A percentile compares a stretch with the other conserved stretches of the same genome.
Conservation (phyloP, 2,113 vertebrate species). For the Cyanoramphus novaezelandiae region DNA sequence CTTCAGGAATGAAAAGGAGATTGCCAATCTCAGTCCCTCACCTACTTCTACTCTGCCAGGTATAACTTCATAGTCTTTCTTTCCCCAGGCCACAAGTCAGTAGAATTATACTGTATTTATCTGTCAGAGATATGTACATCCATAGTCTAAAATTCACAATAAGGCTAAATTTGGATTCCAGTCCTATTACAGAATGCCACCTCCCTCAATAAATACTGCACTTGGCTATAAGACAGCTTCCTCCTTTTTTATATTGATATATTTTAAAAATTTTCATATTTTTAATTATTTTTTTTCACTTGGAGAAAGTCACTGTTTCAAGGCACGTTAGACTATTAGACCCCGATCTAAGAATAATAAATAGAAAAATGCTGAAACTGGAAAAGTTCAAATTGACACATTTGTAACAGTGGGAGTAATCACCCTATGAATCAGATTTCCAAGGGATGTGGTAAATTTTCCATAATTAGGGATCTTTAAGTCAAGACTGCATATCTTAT, state of each 20-base stretch:
- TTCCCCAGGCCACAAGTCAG: neutral
- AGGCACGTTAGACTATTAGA: neutral
- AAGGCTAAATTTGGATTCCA: neutral
- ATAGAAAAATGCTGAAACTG: neutral
- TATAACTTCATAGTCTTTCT: neutral
- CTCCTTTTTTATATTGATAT: neutral
- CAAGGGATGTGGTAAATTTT: neutral
- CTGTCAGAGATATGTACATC: neutral
- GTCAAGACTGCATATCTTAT: slow-evolving; percentile 2
- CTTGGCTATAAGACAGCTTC: neutral
- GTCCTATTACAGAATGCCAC: neutral
- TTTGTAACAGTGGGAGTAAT: slow-evolving; percentile 6
- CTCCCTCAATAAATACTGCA: neutral
- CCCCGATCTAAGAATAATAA: neutral
- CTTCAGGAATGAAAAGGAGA: neutral
- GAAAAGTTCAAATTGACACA: neutral
- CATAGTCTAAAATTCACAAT: neutral
- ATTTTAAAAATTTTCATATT: neutral
- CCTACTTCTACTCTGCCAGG: neutral
- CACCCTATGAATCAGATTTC: neutral
- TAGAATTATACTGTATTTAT: neutral
- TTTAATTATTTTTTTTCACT: neutral
- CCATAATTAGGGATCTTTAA: neutral
- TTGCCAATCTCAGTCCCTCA: neutral
- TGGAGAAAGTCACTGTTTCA: neutral